Evolutionary conservation across 2,888 invertebrate genomes (phyloP), one percentile per base, ranked within the genome.

Genomic region (Cataglyphis cursor): DNA sequence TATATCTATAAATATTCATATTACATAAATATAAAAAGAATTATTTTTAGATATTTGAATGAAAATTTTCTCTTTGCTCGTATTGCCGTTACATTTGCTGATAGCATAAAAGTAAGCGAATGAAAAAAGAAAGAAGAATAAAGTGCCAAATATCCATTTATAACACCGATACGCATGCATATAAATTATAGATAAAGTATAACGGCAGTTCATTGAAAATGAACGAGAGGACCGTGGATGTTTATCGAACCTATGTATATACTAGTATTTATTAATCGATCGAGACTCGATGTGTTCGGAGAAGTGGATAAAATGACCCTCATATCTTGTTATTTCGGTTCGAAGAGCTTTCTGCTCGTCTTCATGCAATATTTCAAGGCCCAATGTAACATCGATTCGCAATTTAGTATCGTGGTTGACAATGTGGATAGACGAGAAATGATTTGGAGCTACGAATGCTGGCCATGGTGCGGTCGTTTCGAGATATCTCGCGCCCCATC

Each of bases 321-420:
- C 66, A 44, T 54, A 83, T 54, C 75, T 82, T 75, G 82, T 85
- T 85, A 82, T 31, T 31, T 66, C 68, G 31, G 61, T 54, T 21
- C 41, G 72, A 28, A 62, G 72, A 64, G 61, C 57, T 51, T 59
- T 44, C 54, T 24, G 21, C 48, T 61, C 84, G 74, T 80, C 83
- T 57, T 48, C 75, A 31, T 66, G 78, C 48, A 86, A 85, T 85
- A 87, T 85, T 80, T 80, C 74, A 78, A 44, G 64, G 75, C 54
- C 76, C 80, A 85, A 88, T 87, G 85, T 86, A 83, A 86, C 87
- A 89, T 91, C 89, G 84, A 89, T 89, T 89, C 81, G 87, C 88
- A 89, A 84, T 89, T 89, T 89, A 88, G 88, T 87, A 81, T 82
- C 82, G 64, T 24, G 65, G 83, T 86, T 90, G 86, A 89, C 86